Conservation (phyloP, 2,113 vertebrate species). For the Setophaga petechia region DNA sequence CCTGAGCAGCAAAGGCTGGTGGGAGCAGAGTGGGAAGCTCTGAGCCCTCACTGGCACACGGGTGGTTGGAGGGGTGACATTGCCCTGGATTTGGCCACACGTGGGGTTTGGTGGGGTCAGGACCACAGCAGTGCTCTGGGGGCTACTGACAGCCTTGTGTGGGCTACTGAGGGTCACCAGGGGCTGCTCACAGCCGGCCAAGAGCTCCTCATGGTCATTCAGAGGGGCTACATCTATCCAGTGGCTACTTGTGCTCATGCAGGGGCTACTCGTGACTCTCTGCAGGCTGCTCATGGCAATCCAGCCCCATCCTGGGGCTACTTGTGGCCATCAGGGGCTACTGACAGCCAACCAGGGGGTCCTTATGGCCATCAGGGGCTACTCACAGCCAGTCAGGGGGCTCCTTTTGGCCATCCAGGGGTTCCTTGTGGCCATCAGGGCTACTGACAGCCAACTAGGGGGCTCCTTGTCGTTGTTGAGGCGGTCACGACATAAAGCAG, state of each 20-base stretch:
- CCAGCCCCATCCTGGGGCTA: fast-evolving
- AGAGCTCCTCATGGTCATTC: fast-evolving
- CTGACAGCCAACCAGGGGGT: no score
- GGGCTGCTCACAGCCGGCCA: neutral
- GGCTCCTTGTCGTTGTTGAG: no score
- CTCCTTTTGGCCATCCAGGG: no score
- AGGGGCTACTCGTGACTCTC: neutral
- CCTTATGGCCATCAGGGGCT: no score
- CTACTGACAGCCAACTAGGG: neutral
- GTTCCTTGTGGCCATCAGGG: neutral
- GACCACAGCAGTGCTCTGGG: neutral
- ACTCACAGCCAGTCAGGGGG: no score
- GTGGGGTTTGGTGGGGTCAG: neutral
- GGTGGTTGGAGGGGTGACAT: neutral
- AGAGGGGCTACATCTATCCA: neutral
- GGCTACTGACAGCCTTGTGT: neutral
- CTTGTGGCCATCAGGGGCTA: neutral
- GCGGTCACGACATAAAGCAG: no score
- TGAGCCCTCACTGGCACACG: fast-evolving
- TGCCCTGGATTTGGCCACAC: neutral
- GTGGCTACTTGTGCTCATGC: neutral
- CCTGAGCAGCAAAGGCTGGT: slow-evolving; percentile 30
- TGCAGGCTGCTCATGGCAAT: neutral
- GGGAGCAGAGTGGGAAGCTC: neutral
- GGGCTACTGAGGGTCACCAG: neutral